Percentiles rank a stretch among this genome's conserved stretches.
phyloP scores from a whole-genome alignment of 2,888 invertebrate species.

The Gortyna flavago region DNA sequence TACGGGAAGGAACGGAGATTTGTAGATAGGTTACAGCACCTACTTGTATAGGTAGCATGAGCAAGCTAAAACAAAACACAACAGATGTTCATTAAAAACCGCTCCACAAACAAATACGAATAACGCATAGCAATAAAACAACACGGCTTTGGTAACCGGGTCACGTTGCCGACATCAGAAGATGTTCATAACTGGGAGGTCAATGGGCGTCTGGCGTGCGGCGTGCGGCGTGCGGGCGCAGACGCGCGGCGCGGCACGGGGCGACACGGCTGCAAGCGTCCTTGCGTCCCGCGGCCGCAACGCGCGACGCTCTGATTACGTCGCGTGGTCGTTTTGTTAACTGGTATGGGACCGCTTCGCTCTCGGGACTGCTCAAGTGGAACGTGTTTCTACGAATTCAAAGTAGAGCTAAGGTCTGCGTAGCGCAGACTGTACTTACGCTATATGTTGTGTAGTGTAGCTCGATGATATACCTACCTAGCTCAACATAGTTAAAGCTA shows the following conservation, averaged over 20 bases:
- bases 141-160: slow-evolving; percentile 32
- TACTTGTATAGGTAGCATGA: neutral
- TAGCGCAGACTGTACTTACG: neutral
- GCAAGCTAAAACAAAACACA: neutral
- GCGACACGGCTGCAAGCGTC: slow-evolving; percentile 1
- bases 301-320: slow-evolving; percentile 2
- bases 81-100: slow-evolving; percentile 20
- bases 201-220: slow-evolving; percentile 48
- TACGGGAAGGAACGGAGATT: neutral
- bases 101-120: slow-evolving; percentile 18
- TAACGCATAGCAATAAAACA: slow-evolving; percentile 28
- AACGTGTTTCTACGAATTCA: slow-evolving; percentile 5
- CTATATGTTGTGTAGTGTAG: neutral
- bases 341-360: slow-evolving; percentile 8
- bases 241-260: neutral
- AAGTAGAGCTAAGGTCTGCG: neutral
- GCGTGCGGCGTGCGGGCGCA: neutral
- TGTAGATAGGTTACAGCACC: neutral
- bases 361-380: slow-evolving; percentile 23
- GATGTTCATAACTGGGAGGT: slow-evolving; percentile 39
- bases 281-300: slow-evolving; percentile 10
- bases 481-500: neutral
- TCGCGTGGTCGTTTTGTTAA: neutral
- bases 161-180: slow-evolving; percentile 46
- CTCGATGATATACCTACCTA: neutral